Conservation (phyloP, 1,140 invertebrate genomes). For the Diplogasteroides magnus region DNA sequence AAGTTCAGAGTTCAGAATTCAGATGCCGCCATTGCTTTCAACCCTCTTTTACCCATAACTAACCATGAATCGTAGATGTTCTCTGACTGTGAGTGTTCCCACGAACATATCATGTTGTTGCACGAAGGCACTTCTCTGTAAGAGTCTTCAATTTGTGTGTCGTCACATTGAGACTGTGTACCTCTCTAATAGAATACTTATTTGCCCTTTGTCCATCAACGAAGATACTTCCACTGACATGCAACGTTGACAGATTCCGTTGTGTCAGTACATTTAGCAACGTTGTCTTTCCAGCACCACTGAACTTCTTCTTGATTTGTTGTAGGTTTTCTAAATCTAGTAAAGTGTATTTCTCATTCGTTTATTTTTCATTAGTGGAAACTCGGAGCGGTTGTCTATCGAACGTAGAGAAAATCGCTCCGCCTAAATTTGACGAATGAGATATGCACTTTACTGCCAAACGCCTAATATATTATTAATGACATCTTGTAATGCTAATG, state of each 20-base stretch:
- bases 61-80: conserved; percentile 86
- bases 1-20: too few species aligned
- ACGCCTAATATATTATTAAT: too few species aligned
- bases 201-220: conserved; percentile 49
- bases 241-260: conserved; percentile 67
- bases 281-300: conserved; percentile 91
- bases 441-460: not conserved
- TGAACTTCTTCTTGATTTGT: conserved; percentile 52
- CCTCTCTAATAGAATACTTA: conserved; percentile 49
- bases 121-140: conserved; percentile 79
- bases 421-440: not conserved
- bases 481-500: not conserved
- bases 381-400: not conserved
- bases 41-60: conserved; percentile 72
- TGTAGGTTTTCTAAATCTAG: not conserved
- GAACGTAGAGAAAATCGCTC: not conserved
- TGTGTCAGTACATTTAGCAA: conserved; percentile 83
- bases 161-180: conserved; percentile 26
- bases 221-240: conserved; percentile 66
- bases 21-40: conserved; percentile 52
- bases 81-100: conserved; percentile 79
- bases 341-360: not conserved
- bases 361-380: not conserved
- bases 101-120: conserved; percentile 93
- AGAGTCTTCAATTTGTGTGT: conserved; percentile 59